Base-by-base conservation (phyloP, 1,140 invertebrate species). In the Scylla paramamosain region DNA sequence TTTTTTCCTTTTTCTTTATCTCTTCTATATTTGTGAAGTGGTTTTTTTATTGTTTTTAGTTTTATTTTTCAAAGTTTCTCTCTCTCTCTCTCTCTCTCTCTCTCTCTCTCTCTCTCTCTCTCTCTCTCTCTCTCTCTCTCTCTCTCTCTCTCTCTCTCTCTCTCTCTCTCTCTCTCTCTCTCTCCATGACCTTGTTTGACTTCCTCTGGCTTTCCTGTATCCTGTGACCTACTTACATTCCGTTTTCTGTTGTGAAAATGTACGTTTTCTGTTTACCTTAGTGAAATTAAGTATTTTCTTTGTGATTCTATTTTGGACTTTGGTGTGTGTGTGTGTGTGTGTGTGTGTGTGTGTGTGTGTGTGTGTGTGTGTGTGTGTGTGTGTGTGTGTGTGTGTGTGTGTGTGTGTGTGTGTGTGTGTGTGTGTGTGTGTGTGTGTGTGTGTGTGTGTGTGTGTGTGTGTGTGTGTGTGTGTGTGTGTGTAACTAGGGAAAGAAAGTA, bases 351-450 rank as follows among this genome's bases (percentile, higher is more conserved):
- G 86, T 87, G 86, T 87, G 84, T 87, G 84, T 87, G 84, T 87
- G 84, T 87, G 28, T 87, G 28, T 87, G 28, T 87, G 84, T 87
- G 84, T 87, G 84, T 87, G 84, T 87, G 84, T 29, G 39, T 87
- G 84, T 87, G 28, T 87, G 84, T 87, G 28, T 87, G 28, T 29
- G 84, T 87, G 84, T 87, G 84, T 87, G 84, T 87, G 84, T 29
- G 84, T 87, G 84, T 87, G 84, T 87, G 84, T 87, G 84, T 29
- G 84, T 87, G 84, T 87, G 84, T 87, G 84, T 87, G 84, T 90
- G 88, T 90, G 88, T 90, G 88, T 90, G 88, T 90, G 88, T 90
- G 88, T 90, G 88, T 46, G 89, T 91, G 46, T 67, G 90, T 20
- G 7, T 91, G 46, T 31, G 28, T 91, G 28, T 91, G 28, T 91